Conservation (phyloP, 2,797 vertebrate species). For the Siniperca obscura region DNA sequence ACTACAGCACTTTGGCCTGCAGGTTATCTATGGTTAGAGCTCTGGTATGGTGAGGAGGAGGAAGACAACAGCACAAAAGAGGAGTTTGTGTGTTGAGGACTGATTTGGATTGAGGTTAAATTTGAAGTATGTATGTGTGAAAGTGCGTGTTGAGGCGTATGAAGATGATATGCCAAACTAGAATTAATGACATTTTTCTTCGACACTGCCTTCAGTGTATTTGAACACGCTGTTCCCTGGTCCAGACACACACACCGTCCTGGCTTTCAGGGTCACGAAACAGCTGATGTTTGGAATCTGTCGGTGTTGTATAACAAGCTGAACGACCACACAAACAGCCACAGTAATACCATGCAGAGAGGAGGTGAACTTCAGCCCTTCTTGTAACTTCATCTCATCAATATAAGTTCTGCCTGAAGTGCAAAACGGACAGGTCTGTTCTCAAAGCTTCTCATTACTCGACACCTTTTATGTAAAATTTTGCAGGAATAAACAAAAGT, state of each 20-base stretch:
- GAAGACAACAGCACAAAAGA: neutral
- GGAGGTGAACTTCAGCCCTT: constrained; percentile 9
- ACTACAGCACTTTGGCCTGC: neutral
- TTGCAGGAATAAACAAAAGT: neutral
- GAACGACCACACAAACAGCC: constrained; percentile 21
- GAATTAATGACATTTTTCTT: neutral
- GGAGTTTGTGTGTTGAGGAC: neutral
- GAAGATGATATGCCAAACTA: neutral
- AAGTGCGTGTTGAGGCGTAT: neutral
- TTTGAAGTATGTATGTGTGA: neutral
- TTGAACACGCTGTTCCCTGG: constrained; percentile 26
- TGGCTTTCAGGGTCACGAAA: constrained; percentile 22
- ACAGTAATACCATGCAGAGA: neutral
- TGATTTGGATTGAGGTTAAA: neutral
- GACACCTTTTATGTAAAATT: neutral
- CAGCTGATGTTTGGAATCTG: constrained; percentile 48
- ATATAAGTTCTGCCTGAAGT: neutral
- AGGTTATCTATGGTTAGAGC: neutral
- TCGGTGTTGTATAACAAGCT: constrained; percentile 43
- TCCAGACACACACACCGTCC: neutral
- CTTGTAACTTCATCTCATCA: neutral
- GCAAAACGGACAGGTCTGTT: neutral
- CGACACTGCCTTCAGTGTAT: neutral
- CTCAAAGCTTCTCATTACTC: neutral
- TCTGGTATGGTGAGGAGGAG: neutral